Evolutionary conservation across 2,888 invertebrate genomes (phyloP).

Genomic region (Mystacides longicornis): DNA sequence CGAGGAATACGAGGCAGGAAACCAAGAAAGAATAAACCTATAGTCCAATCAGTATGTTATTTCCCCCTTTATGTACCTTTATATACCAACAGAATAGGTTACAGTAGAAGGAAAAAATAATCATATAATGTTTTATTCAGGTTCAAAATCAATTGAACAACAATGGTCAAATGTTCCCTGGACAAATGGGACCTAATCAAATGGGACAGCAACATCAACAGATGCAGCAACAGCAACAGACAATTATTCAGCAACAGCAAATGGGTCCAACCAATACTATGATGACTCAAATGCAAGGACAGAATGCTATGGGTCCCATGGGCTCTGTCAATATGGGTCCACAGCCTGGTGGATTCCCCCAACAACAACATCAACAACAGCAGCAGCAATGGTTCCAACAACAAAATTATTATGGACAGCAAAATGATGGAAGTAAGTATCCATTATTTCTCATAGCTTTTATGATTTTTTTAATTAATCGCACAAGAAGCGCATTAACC

Average conservation of each 20-base stretch:
- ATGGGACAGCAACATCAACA: slow-evolving; percentile 7
- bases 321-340: slow-evolving; percentile 31
- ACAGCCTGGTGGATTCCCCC: slow-evolving; percentile 10
- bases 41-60: slow-evolving; percentile 39
- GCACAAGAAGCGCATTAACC: no score
- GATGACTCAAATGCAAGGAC: slow-evolving; percentile 1
- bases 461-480: not conserved
- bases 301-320: slow-evolving; percentile 32
- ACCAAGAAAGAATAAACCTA: slow-evolving; percentile 46
- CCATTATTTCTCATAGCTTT: not conserved
- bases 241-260: not conserved
- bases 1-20: slow-evolving; percentile 47
- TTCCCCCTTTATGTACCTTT: not conserved
- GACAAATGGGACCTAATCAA: slow-evolving; percentile 8
- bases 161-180: slow-evolving; percentile 13
- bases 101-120: not conserved
- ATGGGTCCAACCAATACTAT: not conserved
- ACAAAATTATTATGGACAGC: slow-evolving; percentile 45
- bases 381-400: slow-evolving; percentile 56
- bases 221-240: slow-evolving; percentile 5
- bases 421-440: slow-evolving; percentile 30
- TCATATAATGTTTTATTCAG: not conserved
- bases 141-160: slow-evolving; percentile 5
- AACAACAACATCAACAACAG: slow-evolving; percentile 35
- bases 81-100: not conserved